Percentiles rank a stretch among this genome's conserved stretches.
Conservation (phyloP, 2,888 invertebrate genomes). For the Odontocolon sp. region DNA sequence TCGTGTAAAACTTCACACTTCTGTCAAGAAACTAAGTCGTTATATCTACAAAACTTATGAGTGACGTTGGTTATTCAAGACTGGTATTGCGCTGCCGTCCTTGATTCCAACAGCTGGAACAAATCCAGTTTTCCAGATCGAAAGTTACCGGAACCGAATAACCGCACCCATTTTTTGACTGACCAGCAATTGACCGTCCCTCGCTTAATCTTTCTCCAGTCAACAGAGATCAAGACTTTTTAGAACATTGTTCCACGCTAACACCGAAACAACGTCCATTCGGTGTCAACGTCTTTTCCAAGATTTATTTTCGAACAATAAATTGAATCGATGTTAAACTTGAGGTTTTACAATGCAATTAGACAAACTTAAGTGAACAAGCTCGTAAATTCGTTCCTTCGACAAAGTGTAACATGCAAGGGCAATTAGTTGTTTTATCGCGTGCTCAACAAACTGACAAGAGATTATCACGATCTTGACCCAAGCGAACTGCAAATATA, state of each 20-base stretch:
- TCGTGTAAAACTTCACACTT: slow-evolving; percentile 3
- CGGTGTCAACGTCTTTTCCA: not conserved
- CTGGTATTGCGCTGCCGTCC: slow-evolving; percentile 18
- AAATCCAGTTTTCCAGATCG: slow-evolving; percentile 27
- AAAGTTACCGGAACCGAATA: slow-evolving; percentile 50
- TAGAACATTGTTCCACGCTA: not conserved
- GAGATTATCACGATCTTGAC: slow-evolving; percentile 28
- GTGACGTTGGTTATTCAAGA: slow-evolving; percentile 7
- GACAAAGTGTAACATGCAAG: slow-evolving; percentile 46
- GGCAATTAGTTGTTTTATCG: slow-evolving; percentile 19
- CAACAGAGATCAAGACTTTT: no score
- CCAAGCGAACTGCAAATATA: not conserved
- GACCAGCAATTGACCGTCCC: not conserved
- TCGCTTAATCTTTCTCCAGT: not conserved
- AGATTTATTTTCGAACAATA: not conserved
- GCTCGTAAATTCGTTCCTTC: slow-evolving; percentile 36
- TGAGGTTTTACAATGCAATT: slow-evolving; percentile 34
- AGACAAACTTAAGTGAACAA: not conserved
- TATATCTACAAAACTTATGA: slow-evolving; percentile 22
- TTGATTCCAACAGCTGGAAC: slow-evolving; percentile 28
- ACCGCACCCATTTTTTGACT: slow-evolving; percentile 29
- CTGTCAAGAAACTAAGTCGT: not conserved
- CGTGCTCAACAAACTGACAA: slow-evolving; percentile 32
- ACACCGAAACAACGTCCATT: not conserved
- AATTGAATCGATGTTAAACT: not conserved